Base-by-base conservation (phyloP, 2,888 invertebrate species). In the Syrista parreyssii region DNA sequence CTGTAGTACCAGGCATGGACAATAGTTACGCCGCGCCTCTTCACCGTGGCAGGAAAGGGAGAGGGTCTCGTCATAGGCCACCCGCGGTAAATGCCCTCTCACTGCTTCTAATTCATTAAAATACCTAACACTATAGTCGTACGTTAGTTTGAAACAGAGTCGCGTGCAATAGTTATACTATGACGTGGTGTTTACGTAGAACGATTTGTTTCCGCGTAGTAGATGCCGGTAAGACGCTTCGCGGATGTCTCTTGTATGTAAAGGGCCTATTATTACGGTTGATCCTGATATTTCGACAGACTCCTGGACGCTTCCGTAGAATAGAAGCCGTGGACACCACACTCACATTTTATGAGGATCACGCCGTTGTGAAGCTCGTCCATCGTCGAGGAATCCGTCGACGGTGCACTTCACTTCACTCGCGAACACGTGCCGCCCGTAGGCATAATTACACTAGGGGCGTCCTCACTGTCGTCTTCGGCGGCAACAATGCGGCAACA, bases 321-420 rank as follows among this genome's bases (percentile, higher is more conserved):
- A 55, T 9, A 55, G 55, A 75, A 76, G 36, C 76, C 72, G 36
- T 32, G 74, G 36, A 79, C 79, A 68, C 68, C 77, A 77, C 80
- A 94, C 95, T 95, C 93, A 95, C 95, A 95, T 93, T 95, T 95
- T 90, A 95, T 95, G 92, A 95, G 94, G 87, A 95, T 94, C 90
- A 95, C 95, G 87, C 95, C 95, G 92, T 94, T 94, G 91, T 94
- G 94, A 92, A 94, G 93, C 90, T 94, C 94, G 91, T 95, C 95
- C 94, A 95, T 95, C 92, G 92, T 93, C 92, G 55, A 55, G 55
- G 55, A 55, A 74, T 33, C 36, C 74, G 30, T 34, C 74, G 74
- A 55, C 74, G 74, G 35, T 34, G 35, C 33, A 36, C 35, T 30
- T 34, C 74, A 74, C 55, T 55, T 55, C 74, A 36, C 11, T 30